Conservation (phyloP, 92 coral and sea anemone genomes). For the Epizoanthus rinbou region DNA sequence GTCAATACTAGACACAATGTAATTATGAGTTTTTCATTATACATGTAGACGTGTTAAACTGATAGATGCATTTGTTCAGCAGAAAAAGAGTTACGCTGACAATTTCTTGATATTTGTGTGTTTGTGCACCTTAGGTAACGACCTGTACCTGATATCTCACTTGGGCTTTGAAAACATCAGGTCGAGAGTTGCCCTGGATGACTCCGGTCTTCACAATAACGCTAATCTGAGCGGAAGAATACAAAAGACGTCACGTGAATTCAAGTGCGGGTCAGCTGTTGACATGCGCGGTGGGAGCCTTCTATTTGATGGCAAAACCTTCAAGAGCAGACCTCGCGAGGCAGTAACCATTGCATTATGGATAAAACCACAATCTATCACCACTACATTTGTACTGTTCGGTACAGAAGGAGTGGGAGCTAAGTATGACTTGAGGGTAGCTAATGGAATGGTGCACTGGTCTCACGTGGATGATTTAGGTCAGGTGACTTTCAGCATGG, state of each 20-base stretch:
- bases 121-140: conserved; percentile 61
- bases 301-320: conserved; percentile 67
- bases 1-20: no score
- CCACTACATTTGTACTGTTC: conserved; percentile 73
- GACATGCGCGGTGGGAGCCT: conserved; percentile 85
- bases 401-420: conserved; percentile 89
- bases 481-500: conserved; percentile 74
- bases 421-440: conserved; percentile 75
- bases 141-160: conserved; percentile 75
- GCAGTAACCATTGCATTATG: conserved; percentile 89
- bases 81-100: neutral
- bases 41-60: no score
- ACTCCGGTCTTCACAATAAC: conserved; percentile 82
- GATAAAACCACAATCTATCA: conserved; percentile 74
- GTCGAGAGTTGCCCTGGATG: conserved; percentile 67
- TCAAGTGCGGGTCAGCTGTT: conserved; percentile 86
- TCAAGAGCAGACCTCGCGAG: conserved; percentile 76
- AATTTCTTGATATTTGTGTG: neutral
- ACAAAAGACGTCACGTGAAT: conserved; percentile 53
- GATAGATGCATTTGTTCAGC: neutral
- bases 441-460: conserved; percentile 81
- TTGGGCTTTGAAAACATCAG: conserved; percentile 72
- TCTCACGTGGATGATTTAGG: conserved; percentile 83
- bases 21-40: no score
- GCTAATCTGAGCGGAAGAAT: conserved; percentile 65